Evolutionary conservation across 1,140 invertebrate genomes (phyloP).

Genomic region (Penaeus vannamei): DNA sequence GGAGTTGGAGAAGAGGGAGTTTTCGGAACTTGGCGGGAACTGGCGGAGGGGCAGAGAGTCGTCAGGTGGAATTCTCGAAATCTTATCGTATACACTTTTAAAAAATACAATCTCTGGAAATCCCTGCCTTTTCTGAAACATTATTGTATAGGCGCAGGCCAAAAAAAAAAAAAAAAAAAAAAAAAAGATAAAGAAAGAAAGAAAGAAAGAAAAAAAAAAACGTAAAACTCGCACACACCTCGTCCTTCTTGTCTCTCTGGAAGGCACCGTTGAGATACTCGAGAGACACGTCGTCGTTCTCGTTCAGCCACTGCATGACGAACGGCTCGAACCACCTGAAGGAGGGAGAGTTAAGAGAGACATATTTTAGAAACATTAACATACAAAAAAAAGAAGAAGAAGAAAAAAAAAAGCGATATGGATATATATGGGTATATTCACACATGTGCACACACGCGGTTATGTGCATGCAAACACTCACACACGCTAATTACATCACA

Average conservation of each 20-base stretch:
- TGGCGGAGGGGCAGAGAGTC: conserved; percentile 73
- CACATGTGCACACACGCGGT: no score
- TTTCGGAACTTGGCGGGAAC: conserved; percentile 99
- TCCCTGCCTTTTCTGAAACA: no score
- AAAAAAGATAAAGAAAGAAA: no score
- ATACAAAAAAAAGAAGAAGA: no score
- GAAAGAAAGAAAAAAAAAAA: no score
- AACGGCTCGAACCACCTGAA: conserved; percentile 98
- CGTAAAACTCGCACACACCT: conserved; percentile 78
- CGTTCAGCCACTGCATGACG: conserved; percentile 99
- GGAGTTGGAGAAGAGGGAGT: conserved; percentile 98
- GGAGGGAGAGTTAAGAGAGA: conserved; percentile 26
- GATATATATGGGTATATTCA: no score
- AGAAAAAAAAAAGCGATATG: no score
- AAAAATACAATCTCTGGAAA: no score
- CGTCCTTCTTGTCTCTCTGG: conserved; percentile 98
- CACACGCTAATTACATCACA: conserved; percentile 17
- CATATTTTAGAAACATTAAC: neutral
- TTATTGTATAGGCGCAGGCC: no score
- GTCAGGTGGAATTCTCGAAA: neutral
- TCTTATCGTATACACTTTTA: no score
- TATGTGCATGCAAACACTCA: neutral
- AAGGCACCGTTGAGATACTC: conserved; percentile 99
- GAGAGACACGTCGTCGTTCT: conserved; percentile 99
- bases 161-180: no score